Evolutionary conservation across 1,140 invertebrate species (phyloP), one percentile per base, ranked within the genome.

Genomic region (Drosophila baimaii): DNA sequence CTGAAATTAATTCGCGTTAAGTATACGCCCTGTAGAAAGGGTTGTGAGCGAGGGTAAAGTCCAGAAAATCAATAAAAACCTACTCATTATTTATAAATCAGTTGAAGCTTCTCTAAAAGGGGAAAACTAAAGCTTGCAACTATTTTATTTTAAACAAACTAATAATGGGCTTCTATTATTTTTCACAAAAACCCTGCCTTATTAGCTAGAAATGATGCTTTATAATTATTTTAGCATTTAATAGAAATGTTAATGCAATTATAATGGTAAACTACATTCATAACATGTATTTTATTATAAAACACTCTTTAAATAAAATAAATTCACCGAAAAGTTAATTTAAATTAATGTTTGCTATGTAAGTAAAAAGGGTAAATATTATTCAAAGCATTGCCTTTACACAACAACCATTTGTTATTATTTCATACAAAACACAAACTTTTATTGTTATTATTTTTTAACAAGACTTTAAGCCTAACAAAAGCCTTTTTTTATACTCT

Each of bases 1-100:
- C 62, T 19, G 8, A 9, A 41, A 13, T 29, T 71, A 71, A 39
- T 71, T 71, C 52, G 47, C 68, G 33, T 71, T 71, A 70, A 71
- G 65, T 71, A 71, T 71, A 58, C 68, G 65, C 37, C 65, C 13
- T 49, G 19, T 27, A 0, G 21, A 27, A 47, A 39, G 65, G 51
- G 41, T 47, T 65, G n/a, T 27, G 2, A n/a, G 21, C 10, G 25
- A 31, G 19, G 35, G 9, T n/a, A 15, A 27, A 33, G 13, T 12
- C 1, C 19, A 31, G 17, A 41, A 15, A 13, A 29, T 37, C 23
- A 37, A 57, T 55, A 55, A 23, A 23, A 12, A n/a, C 6, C 5
- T 55, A 5, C 0, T 23, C 23, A 19, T 55, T 12, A 23, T 12
- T 23, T 37, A 21, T 23, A 15, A 55, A 21, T 33, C 29, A 21